Evolutionary conservation across 2,113 vertebrate genomes (phyloP).

Genomic region (Austrofundulus limnaeus): DNA sequence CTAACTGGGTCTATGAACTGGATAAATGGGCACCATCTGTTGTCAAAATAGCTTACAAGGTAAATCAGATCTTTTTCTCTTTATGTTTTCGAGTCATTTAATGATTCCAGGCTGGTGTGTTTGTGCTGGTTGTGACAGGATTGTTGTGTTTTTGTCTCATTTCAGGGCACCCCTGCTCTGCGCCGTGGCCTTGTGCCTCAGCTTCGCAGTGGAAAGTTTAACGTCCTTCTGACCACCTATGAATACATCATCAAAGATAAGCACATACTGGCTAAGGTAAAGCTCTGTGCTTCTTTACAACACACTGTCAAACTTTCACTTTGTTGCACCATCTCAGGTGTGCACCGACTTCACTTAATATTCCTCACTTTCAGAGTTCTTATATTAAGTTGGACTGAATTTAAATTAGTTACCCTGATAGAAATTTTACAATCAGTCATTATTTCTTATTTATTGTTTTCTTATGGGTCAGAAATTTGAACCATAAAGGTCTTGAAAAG

Average conservation of each 20-base stretch:
- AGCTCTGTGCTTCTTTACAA: not conserved
- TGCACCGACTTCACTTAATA: too few species aligned
- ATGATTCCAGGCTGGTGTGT: not conserved
- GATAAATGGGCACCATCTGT: slow-evolving; percentile 98
- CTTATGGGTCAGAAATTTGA: too few species aligned
- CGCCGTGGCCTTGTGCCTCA: slow-evolving; percentile 92
- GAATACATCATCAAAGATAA: slow-evolving; percentile 99
- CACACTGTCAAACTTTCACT: not conserved
- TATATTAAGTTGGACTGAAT: too few species aligned
- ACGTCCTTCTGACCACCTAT: slow-evolving; percentile 95
- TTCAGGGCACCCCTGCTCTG: slow-evolving; percentile 91
- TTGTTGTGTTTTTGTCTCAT: not conserved
- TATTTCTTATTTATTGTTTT: too few species aligned
- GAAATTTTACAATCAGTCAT: too few species aligned
- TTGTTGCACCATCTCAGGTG: fast-evolving
- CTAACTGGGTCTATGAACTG: slow-evolving; percentile 96
- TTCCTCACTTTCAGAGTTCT: too few species aligned
- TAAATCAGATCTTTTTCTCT: slow-evolving; percentile 56
- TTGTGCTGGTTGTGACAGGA: not conserved
- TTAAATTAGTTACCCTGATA: too few species aligned
- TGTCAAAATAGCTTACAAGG: slow-evolving; percentile 98
- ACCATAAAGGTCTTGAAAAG: too few species aligned
- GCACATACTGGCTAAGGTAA: slow-evolving; percentile 97
- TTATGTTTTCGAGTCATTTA: not conserved
- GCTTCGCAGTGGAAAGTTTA: slow-evolving; percentile 95